phyloP scores from a whole-genome alignment of 2,113 vertebrate species.

The Colinus virginianus region DNA sequence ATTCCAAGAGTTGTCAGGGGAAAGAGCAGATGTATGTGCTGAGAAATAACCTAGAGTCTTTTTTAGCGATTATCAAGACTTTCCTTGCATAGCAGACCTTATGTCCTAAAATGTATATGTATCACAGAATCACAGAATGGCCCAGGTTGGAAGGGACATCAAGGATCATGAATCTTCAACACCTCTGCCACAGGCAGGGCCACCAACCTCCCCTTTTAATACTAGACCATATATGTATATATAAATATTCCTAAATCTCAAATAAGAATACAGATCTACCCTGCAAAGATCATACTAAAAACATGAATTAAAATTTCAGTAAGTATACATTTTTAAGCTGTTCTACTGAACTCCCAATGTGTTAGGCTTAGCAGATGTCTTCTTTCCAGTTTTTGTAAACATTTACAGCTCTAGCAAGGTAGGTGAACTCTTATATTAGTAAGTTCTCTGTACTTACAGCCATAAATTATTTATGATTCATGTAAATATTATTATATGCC shows the following conservation, averaged over 20 bases:
- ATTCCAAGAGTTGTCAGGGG: neutral
- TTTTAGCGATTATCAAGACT: neutral
- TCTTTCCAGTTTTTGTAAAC: constrained; percentile 36
- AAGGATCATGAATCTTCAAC: too few relatives aligned
- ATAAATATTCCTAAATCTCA: neutral
- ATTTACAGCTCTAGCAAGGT: neutral
- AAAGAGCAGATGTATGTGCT: neutral
- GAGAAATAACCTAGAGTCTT: neutral
- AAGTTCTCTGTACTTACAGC: neutral
- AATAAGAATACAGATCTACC: neutral
- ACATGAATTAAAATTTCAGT: neutral
- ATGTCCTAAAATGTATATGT: neutral
- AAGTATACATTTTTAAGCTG: neutral
- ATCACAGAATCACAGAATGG: too few relatives aligned
- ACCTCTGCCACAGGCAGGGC: too few relatives aligned
- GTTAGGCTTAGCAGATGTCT: constrained; percentile 31
- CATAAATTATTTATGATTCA: constrained; percentile 10
- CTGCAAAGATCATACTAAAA: neutral
- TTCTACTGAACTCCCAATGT: neutral
- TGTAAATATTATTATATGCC: constrained; percentile 4
- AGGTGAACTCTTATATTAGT: neutral
- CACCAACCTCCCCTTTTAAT: too few relatives aligned
- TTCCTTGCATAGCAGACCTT: neutral
- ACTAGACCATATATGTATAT: too few relatives aligned
- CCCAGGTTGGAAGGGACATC: too few relatives aligned